Evolutionary conservation across 2,113 vertebrate species (phyloP).

Genomic region (Paradoxurus hermaphroditus): DNA sequence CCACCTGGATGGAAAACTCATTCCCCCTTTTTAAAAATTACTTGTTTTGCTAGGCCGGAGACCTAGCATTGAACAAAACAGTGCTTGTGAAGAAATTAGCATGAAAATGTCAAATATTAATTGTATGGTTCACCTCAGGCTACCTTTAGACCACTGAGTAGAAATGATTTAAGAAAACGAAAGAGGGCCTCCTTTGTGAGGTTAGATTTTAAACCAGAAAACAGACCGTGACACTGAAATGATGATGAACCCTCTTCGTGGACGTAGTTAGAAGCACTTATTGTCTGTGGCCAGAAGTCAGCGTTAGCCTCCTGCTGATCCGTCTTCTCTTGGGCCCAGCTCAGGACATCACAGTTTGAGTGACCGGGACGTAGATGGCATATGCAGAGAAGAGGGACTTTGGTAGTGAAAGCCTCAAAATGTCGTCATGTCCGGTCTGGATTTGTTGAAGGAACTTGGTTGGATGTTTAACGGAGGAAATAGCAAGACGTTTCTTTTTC

Average conservation of each 20-base stretch:
- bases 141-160: neutral
- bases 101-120: neutral
- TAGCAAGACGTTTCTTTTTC: neutral
- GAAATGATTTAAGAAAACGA: neutral
- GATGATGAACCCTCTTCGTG: neutral
- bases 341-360: neutral
- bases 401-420: neutral
- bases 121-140: neutral
- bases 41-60: neutral
- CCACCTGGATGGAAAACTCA: neutral
- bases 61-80: neutral
- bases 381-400: neutral
- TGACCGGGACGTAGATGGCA: neutral
- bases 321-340: fast-evolving
- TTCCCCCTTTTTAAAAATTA: neutral
- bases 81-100: neutral
- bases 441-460: neutral
- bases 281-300: neutral
- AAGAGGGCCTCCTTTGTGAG: neutral
- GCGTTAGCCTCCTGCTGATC: neutral
- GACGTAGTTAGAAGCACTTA: neutral
- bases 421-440: neutral
- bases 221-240: fast-evolving
- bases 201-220: neutral
- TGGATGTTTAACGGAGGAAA: neutral